These are phyloP conservation scores for Pseudopodoces humilis DNA, from an alignment of 2,113 vertebrate genomes.

Conservation along the genomic window DNA sequence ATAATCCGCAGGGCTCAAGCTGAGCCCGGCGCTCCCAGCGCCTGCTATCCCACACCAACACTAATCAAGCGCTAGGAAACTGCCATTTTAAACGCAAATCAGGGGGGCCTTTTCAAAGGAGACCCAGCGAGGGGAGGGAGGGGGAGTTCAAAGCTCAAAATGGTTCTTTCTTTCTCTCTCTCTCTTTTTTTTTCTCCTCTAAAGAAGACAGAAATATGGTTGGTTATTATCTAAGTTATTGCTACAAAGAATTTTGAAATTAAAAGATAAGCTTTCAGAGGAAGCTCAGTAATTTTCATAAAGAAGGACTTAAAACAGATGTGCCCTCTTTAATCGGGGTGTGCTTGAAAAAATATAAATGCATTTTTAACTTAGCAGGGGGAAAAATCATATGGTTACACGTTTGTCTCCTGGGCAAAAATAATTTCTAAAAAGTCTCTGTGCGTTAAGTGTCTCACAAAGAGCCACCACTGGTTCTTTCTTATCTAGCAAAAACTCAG, in stretches of 20 bases:
- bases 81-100: constrained; percentile 80
- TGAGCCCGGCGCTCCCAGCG: constrained; percentile 74
- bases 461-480: constrained; percentile 8
- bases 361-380: constrained; percentile 74
- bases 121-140: constrained; percentile 57
- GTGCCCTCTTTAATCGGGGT: constrained; percentile 74
- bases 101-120: constrained; percentile 73
- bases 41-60: constrained; percentile 73
- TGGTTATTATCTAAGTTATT: constrained; percentile 79
- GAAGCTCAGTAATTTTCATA: constrained; percentile 76
- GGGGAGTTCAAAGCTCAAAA: constrained; percentile 76
- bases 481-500: not conserved
- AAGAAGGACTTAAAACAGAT: constrained; percentile 79
- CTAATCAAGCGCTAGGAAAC: constrained; percentile 78
- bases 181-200: not conserved
- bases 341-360: constrained; percentile 65
- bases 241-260: constrained; percentile 79
- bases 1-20: constrained; percentile 80
- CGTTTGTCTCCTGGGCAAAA: constrained; percentile 53
- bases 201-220: constrained; percentile 75
- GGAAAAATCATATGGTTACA: constrained; percentile 32
- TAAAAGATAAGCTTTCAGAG: constrained; percentile 76
- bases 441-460: not conserved
- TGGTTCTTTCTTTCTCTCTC: constrained; percentile 1
- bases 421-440: constrained; percentile 29